Conservation (phyloP, 2,797 vertebrate species). For the Pseudomugil tenellus region DNA sequence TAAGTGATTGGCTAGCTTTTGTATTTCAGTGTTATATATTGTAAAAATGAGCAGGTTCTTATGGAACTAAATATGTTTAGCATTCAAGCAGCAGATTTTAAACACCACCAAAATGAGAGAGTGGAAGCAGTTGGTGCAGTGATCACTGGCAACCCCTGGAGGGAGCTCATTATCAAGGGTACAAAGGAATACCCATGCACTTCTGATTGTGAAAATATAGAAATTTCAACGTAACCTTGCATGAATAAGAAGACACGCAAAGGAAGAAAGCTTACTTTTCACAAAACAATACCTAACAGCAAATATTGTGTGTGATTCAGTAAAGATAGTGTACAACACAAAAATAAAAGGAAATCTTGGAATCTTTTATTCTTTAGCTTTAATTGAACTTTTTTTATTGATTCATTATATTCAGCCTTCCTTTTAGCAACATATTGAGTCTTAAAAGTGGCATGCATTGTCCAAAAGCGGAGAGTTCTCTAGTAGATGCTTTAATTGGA, state of each 20-base stretch:
- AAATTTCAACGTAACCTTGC: constrained; percentile 14
- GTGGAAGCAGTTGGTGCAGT: constrained; percentile 9
- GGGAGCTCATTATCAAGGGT: constrained; percentile 16
- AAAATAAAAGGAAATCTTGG: not conserved
- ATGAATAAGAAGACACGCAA: not conserved
- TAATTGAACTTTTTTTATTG: not conserved
- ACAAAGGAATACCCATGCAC: constrained; percentile 2
- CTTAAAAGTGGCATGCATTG: constrained; percentile 51
- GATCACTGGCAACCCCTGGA: constrained; percentile 44
- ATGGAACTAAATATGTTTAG: not conserved
- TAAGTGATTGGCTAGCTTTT: not conserved
- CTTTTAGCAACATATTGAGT: constrained; percentile 8
- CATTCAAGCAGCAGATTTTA: not conserved
- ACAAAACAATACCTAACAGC: not conserved
- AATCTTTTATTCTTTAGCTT: constrained; percentile 4
- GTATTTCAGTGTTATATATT: rapidly evolving
- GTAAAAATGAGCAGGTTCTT: not conserved
- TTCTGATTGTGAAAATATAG: constrained; percentile 14
- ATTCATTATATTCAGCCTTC: constrained; percentile 10
- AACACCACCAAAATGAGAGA: not conserved
- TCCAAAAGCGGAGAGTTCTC: constrained; percentile 49
- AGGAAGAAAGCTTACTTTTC: not conserved
- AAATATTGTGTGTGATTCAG: not conserved
- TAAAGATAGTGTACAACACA: not conserved
- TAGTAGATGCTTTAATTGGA: constrained; percentile 69